Percentiles rank a stretch among this genome's conserved stretches.
Conservation (phyloP, 2,888 invertebrate species). For the Coelogynopora nodosa region DNA sequence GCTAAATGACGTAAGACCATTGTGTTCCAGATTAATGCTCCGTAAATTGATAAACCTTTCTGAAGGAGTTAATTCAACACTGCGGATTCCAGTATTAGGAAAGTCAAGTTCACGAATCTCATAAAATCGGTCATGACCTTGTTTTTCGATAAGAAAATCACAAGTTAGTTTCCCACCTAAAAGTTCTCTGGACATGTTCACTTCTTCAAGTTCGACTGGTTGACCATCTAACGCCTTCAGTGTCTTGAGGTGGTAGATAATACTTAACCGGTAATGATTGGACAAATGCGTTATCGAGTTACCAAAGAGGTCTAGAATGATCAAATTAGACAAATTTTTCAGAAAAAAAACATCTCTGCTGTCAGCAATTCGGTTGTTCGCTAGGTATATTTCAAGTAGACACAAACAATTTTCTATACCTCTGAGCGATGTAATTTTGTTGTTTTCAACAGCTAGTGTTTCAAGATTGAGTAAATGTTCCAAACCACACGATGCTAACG, state of each 20-base stretch:
- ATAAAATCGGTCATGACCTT: slow-evolving; percentile 57
- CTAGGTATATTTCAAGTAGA: slow-evolving; percentile 59
- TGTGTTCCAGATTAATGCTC: slow-evolving; percentile 61
- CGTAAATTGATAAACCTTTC: slow-evolving; percentile 57
- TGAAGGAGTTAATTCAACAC: slow-evolving; percentile 58
- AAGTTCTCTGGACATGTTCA: slow-evolving; percentile 56
- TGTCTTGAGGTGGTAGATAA: slow-evolving; percentile 60
- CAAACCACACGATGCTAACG: slow-evolving; percentile 4
- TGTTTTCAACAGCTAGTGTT: slow-evolving; percentile 58
- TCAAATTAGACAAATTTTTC: slow-evolving; percentile 56
- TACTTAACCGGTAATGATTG: slow-evolving; percentile 60
- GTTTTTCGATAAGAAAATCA: slow-evolving; percentile 60
- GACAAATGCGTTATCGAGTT: slow-evolving; percentile 57
- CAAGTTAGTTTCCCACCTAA: slow-evolving; percentile 61
- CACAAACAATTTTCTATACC: slow-evolving; percentile 54
- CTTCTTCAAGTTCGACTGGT: slow-evolving; percentile 52
- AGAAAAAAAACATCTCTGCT: slow-evolving; percentile 59
- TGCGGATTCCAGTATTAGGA: slow-evolving; percentile 56
- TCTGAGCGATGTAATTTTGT: slow-evolving; percentile 54
- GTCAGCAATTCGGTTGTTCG: slow-evolving; percentile 57
- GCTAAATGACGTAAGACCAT: slow-evolving; percentile 60
- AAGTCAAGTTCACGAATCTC: slow-evolving; percentile 60
- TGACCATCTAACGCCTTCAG: slow-evolving; percentile 60
- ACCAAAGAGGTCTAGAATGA: slow-evolving; percentile 59
- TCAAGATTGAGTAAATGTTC: slow-evolving; percentile 51